Conservation (phyloP, 2,888 invertebrate species). For the Pseudoips prasinana region DNA sequence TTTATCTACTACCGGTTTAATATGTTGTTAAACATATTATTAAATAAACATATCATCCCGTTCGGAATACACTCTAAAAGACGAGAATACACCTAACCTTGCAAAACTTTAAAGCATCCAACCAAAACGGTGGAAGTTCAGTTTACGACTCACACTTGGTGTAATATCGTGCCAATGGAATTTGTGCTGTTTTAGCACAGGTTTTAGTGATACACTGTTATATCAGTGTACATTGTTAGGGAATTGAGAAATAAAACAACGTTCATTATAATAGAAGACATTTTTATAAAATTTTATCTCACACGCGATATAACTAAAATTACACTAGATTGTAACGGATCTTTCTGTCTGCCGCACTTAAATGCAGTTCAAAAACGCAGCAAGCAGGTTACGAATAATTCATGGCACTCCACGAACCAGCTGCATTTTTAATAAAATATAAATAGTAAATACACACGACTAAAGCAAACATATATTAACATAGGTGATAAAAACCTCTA, state of each 20-base stretch:
- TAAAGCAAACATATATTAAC: constrained; percentile 27
- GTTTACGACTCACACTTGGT: too few relatives aligned
- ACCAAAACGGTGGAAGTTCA: too few relatives aligned
- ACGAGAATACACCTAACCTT: too few relatives aligned
- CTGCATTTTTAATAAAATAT: constrained; percentile 41
- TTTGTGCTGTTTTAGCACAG: too few relatives aligned
- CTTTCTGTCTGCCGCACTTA: constrained; percentile 40
- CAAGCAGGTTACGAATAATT: constrained; percentile 28
- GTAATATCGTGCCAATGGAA: too few relatives aligned
- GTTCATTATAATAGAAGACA: constrained; percentile 27
- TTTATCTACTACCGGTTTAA: too few relatives aligned
- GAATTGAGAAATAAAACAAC: constrained; percentile 24
- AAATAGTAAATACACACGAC: constrained; percentile 26
- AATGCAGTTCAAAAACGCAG: constrained; percentile 55
- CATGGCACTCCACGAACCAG: constrained; percentile 25
- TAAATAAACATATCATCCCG: too few relatives aligned
- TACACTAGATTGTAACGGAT: constrained; percentile 30
- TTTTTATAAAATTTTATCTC: constrained; percentile 30
- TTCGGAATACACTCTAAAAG: too few relatives aligned
- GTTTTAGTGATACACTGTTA: too few relatives aligned
- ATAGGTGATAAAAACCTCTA: constrained; percentile 19
- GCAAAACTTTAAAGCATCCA: too few relatives aligned
- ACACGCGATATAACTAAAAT: constrained; percentile 41
- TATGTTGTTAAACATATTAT: too few relatives aligned
- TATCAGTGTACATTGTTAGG: too few relatives aligned